phyloP scores from a whole-genome alignment of 2,888 invertebrate species.

The Adelognathus sp. region DNA sequence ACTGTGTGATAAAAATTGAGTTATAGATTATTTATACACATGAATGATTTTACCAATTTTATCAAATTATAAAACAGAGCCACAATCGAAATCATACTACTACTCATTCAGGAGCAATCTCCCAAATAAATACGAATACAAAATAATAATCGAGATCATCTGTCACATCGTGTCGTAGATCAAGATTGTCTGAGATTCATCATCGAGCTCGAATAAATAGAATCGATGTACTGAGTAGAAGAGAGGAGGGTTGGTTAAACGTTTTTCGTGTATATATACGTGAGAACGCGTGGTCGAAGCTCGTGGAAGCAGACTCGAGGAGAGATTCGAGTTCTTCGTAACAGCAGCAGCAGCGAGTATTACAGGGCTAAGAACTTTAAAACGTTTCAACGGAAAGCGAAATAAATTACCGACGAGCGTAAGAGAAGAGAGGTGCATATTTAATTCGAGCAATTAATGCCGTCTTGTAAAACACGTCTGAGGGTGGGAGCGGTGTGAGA shows the following conservation, averaged over 20 bases:
- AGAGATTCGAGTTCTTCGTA: slow-evolving; percentile 61
- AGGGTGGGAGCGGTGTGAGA: slow-evolving; percentile 34
- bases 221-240: not conserved
- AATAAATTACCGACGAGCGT: slow-evolving; percentile 77
- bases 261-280: not conserved
- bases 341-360: slow-evolving; percentile 65
- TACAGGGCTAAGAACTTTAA: slow-evolving; percentile 75
- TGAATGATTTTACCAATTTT: too few species aligned
- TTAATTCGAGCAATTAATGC: slow-evolving; percentile 81
- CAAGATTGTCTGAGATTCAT: too few species aligned
- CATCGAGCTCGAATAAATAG: slow-evolving; percentile 20
- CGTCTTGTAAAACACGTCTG: slow-evolving; percentile 81
- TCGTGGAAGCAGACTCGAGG: not conserved
- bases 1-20: too few species aligned
- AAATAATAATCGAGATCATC: too few species aligned
- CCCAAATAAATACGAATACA: too few species aligned
- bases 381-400: slow-evolving; percentile 78
- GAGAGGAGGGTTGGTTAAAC: slow-evolving; percentile 2
- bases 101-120: too few species aligned
- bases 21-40: too few species aligned
- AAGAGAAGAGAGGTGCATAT: slow-evolving; percentile 78
- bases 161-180: too few species aligned
- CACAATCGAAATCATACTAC: too few species aligned
- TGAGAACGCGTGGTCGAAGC: slow-evolving; percentile 8
- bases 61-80: too few species aligned